Evolutionary conservation across 2,797 vertebrate genomes (phyloP).

Genomic region (Lindbergichthys nudifrons): DNA sequence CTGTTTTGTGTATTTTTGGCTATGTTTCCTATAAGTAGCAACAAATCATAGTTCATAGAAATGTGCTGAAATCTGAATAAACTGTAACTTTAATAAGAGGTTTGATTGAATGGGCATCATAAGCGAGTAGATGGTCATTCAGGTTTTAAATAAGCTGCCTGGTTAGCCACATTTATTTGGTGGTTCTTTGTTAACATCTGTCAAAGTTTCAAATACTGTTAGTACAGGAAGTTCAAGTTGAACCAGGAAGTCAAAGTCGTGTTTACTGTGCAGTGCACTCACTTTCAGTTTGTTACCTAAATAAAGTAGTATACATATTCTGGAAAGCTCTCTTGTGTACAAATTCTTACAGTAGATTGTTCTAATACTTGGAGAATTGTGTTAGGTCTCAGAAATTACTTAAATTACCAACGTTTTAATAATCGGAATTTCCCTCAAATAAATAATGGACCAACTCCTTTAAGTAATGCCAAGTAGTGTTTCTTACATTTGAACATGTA

Average conservation of each 20-base stretch:
- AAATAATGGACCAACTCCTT: neutral
- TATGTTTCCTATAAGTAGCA: rapidly evolving
- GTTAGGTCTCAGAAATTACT: too few species aligned
- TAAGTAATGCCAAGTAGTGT: neutral
- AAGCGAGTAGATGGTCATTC: neutral
- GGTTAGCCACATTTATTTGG: too few species aligned
- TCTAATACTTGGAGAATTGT: neutral
- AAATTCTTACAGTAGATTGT: neutral
- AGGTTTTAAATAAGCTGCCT: conserved; percentile 4
- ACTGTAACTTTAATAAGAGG: too few species aligned
- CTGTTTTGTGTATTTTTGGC: neutral
- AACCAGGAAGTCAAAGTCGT: too few species aligned
- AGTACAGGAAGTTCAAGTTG: too few species aligned
- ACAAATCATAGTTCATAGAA: neutral
- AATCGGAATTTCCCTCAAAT: neutral
- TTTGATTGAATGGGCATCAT: too few species aligned
- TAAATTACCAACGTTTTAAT: neutral
- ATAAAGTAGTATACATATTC: conserved; percentile 1
- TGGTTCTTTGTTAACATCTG: neutral
- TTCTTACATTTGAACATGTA: neutral
- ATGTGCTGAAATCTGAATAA: too few species aligned
- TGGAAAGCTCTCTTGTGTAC: neutral
- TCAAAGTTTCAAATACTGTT: too few species aligned
- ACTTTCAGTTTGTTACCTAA: neutral
- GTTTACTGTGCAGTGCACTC: neutral